Base-by-base conservation (phyloP, 2,888 invertebrate genomes). In the Cephus runcator region DNA sequence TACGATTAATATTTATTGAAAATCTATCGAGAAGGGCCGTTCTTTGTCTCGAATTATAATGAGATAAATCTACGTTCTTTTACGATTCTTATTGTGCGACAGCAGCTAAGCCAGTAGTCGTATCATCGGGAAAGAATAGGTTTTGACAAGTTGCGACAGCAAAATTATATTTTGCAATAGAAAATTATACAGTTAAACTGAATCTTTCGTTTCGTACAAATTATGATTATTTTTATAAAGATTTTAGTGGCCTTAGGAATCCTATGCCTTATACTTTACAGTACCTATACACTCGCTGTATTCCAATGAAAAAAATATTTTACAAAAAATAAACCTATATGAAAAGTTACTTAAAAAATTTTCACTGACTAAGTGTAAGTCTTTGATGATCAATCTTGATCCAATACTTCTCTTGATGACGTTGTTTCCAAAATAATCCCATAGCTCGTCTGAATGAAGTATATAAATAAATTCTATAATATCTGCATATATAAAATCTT, bases 371-470 rank as follows among this genome's bases (percentile, higher is more conserved):
- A 56, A 11, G 34, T 69, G 11, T 12, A 30, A 79, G 74, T 34
- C 34, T 6, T 69, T 71, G 75, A 31, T 31, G 68, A 79, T 81
- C 75, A 83, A 71, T 83, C 79, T 75, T 82, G 56, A 77, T 83
- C 79, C 71, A 83, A 75, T 35, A 9, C 77, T 77, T 83, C 83
- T 79, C 15, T 79, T 34, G 82, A 83, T 11, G 83, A 84, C 73
- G 80, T 81, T n/a, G 84, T 84, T 76, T 85, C 82, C 79, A 84
- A 35, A 6, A 73, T 78, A 69, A 80, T 76, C 23, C 75, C 79
- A 4, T 78, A 77, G 23, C 33, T 77, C 23, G 71, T 79, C 84
- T 84, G 73, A 23, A 77, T 77, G 69, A 75, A 40, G 33, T 69
- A 76, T 56, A 34, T 73, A 77, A 75, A 77, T 11, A 71, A 73